These are phyloP conservation scores for Agrochola lychnidis DNA, from an alignment of 2,888 invertebrate species.

Conservation along the genomic window DNA sequence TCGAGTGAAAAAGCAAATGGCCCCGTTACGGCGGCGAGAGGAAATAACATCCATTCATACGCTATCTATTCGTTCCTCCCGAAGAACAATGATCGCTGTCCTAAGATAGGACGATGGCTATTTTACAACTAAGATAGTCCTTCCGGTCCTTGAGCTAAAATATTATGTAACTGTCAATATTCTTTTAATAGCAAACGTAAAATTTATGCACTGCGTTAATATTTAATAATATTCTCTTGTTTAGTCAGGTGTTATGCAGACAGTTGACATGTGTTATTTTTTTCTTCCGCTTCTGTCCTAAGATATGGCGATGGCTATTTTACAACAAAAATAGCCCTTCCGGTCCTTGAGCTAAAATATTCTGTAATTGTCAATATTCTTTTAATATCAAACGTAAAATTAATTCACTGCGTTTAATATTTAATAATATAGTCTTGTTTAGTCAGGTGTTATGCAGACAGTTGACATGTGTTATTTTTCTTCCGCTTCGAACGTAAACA, in stretches of 20 bases:
- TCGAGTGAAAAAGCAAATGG: constrained; percentile 73
- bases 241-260: constrained; percentile 50
- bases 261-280: constrained; percentile 28
- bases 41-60: constrained; percentile 74
- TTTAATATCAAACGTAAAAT: not conserved
- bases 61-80: constrained; percentile 68
- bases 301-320: constrained; percentile 61
- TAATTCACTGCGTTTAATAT: not conserved
- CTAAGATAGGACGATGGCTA: constrained; percentile 57
- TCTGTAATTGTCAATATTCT: constrained; percentile 1
- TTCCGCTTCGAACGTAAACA: constrained; percentile 52
- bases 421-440: constrained; percentile 36
- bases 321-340: constrained; percentile 41
- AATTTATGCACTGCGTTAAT: not conserved
- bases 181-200: not conserved
- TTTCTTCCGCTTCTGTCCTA: constrained; percentile 60
- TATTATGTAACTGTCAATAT: constrained; percentile 5
- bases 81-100: constrained; percentile 73
- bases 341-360: constrained; percentile 30
- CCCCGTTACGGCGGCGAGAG: constrained; percentile 67
- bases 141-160: constrained; percentile 35
- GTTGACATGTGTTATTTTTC: constrained; percentile 32
- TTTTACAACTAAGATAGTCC: constrained; percentile 50
- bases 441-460: constrained; percentile 45
- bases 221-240: constrained; percentile 20